These are phyloP conservation scores for Acrobasis suavella DNA, from an alignment of 2,888 invertebrate genomes.

Conservation along the genomic window DNA sequence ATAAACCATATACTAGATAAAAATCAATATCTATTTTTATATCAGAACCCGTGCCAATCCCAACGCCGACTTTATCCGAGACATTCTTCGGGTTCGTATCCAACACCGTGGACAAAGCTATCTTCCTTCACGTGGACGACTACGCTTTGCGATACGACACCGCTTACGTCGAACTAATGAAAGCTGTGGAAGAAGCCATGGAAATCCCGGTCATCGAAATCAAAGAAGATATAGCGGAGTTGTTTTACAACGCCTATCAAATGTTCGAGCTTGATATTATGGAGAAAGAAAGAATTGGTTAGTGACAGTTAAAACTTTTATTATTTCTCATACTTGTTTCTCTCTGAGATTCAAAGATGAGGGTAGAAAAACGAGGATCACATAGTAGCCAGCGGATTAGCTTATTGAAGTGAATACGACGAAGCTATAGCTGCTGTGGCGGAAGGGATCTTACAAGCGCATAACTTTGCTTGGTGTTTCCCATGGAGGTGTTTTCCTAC, in stretches of 20 bases:
- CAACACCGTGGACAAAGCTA: constrained; percentile 65
- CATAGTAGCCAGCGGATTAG: too few species aligned
- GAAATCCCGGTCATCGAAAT: constrained; percentile 68
- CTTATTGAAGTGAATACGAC: too few species aligned
- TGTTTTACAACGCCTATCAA: constrained; percentile 55
- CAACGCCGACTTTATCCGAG: constrained; percentile 60
- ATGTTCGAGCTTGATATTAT: constrained; percentile 59
- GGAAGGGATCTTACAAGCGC: too few species aligned
- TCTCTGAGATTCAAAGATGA: too few species aligned
- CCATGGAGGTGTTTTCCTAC: too few species aligned
- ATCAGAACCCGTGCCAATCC: constrained; percentile 60
- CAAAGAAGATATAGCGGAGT: constrained; percentile 54
- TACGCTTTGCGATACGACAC: constrained; percentile 57
- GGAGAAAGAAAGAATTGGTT: constrained; percentile 64
- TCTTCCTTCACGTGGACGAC: constrained; percentile 57
- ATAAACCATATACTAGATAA: neutral
- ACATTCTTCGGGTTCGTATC: constrained; percentile 51
- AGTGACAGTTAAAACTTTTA: constrained; percentile 18
- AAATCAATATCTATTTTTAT: constrained; percentile 2
- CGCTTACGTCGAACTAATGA: constrained; percentile 63
- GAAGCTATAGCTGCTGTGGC: too few species aligned
- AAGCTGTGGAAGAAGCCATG: constrained; percentile 68
- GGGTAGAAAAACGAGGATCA: too few species aligned
- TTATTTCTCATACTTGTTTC: too few species aligned
- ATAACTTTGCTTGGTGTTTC: too few species aligned